These are phyloP conservation scores for Myotis lucifugus DNA, from an alignment of 2,113 vertebrate genomes.

Conservation along the genomic window DNA sequence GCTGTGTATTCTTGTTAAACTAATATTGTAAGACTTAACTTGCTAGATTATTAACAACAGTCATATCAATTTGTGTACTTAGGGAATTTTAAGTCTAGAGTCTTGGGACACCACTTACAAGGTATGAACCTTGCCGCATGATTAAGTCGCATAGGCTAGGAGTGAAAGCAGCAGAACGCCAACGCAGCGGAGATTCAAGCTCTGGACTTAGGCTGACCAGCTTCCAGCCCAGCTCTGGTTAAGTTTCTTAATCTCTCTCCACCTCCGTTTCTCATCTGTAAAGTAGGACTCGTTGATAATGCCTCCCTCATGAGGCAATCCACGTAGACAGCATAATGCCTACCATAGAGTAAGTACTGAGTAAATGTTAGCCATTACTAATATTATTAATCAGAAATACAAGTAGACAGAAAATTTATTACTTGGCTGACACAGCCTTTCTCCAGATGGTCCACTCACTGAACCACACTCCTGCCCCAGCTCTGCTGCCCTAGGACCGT, in stretches of 20 bases:
- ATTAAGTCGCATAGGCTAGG: not conserved
- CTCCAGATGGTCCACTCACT: not conserved
- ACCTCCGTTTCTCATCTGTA: not conserved
- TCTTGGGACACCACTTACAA: not conserved
- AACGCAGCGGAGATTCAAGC: not conserved
- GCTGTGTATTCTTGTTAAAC: not conserved
- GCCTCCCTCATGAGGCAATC: not conserved
- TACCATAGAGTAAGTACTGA: not conserved
- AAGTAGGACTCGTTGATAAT: not conserved
- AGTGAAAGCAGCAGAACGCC: not conserved
- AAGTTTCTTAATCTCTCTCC: not conserved
- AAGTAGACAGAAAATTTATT: not conserved
- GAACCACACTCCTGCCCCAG: not conserved
- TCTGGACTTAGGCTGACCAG: not conserved
- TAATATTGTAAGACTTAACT: not conserved
- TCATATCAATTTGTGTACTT: not conserved
- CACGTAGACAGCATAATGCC: not conserved
- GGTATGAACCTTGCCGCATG: not conserved
- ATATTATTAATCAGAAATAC: not conserved
- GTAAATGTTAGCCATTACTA: not conserved
- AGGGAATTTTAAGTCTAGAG: not conserved
- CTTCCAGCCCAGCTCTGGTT: not conserved
- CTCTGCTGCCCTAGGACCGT: no score
- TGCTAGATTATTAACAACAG: not conserved
- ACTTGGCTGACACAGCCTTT: not conserved